Percentiles rank a stretch among this genome's conserved stretches.
phyloP scores from a whole-genome alignment of 2,888 invertebrate species.

The Drosophila diplacantha region DNA sequence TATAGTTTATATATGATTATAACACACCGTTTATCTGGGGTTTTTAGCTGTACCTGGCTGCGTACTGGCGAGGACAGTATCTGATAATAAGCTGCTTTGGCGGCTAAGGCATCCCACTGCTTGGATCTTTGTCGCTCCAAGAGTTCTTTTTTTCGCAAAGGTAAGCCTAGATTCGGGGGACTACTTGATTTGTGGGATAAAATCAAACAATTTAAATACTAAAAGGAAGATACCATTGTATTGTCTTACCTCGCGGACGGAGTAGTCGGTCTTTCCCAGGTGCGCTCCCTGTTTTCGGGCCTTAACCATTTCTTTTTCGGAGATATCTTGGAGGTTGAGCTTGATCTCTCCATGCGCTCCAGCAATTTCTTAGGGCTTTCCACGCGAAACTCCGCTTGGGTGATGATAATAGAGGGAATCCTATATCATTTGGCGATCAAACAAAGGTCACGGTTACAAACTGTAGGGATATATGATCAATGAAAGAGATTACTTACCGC shows the following conservation, averaged over 20 bases:
- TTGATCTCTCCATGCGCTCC: background rate
- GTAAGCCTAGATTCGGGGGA: background rate
- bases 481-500: background rate
- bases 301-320: background rate
- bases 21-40: background rate
- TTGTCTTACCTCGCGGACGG: slow-evolving; percentile 2
- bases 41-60: background rate
- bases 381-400: background rate
- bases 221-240: background rate
- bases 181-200: no score
- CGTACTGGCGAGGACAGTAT: background rate
- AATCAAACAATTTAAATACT: background rate
- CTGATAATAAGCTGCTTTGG: background rate
- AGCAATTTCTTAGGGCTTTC: background rate
- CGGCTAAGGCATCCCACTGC: background rate
- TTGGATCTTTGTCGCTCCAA: slow-evolving; percentile 1
- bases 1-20: no score
- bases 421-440: background rate
- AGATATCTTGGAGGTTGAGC: background rate
- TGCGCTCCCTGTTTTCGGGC: background rate
- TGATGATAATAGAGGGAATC: background rate
- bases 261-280: background rate
- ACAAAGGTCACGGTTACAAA: no score
- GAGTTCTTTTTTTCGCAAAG: background rate
- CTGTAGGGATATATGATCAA: background rate